Base-by-base conservation (phyloP, 1,140 invertebrate genomes). In the Penaeus chinensis region DNA sequence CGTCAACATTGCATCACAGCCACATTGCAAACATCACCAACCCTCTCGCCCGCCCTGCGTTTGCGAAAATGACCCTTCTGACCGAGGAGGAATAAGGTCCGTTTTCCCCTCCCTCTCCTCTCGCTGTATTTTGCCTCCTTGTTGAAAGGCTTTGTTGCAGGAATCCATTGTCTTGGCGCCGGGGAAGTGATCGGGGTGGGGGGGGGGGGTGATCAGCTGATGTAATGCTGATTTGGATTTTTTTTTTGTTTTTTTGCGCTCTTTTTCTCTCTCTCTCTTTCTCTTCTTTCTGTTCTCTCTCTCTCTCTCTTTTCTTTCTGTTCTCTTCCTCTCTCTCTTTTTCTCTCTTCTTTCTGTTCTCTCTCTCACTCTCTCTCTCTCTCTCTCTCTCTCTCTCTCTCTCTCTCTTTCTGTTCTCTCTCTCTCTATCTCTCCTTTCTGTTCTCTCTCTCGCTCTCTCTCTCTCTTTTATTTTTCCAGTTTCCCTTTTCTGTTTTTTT, bases 401-500 rank as follows among this genome's bases (percentile, higher is more conserved):
- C 20, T 78, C 60, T 78, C 32, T 74, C 5, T 27, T 76, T 27
- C 32, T 27, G 19, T 27, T 76, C 71, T 76, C 71, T 76, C 71
- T 76, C 71, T 76, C 71, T 76, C 71, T 76, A 19, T 76, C 71
- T 76, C 71, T 76, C 71, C 71, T 76, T 27, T 32, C 71, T 76
- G n/a, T 32, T 19, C 19, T 24, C 19, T 37, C 5, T 19, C 69
- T 11, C 20, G 24, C 20, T 24, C 20, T 71, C 69, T 71, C 20
- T 22, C 20, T 71, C 69, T 71, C 20, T 22, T 71, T 22, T 22
- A 11, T 22, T 32, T 71, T 32, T 71, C 20, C 22, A n/a, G 24
- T 7, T 71, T 32, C 22, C 69, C 37, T 32, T 22, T 22, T 22
- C 69, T 71, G 8, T 22, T 71, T 71, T 22, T 71, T 71, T 71